Percentiles rank a stretch among this genome's conserved stretches.
These are phyloP conservation scores for Radopholus similis DNA, from an alignment of 1,140 invertebrate genomes.

Conservation along the genomic window DNA sequence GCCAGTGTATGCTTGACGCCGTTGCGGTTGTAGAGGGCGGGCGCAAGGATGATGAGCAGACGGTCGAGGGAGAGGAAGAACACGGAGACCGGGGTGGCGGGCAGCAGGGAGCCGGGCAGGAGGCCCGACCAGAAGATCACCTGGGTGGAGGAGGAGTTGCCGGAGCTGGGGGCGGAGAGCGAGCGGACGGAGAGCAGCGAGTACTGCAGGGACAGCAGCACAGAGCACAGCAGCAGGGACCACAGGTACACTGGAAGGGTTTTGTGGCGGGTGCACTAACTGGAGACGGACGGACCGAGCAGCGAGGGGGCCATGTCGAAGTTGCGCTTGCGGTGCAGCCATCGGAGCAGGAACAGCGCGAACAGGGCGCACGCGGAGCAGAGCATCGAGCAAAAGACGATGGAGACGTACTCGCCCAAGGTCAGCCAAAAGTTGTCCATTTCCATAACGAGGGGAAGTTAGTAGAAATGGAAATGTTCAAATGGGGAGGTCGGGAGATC, in stretches of 20 bases:
- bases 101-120: constrained; percentile 9
- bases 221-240: not conserved
- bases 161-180: not conserved
- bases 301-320: not conserved
- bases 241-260: not conserved
- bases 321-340: not conserved
- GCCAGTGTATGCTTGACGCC: not conserved
- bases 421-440: not conserved
- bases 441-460: too few relatives aligned
- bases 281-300: not conserved
- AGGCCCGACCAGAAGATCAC: constrained; percentile 23
- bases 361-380: not conserved
- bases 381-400: not conserved
- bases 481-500: too few relatives aligned
- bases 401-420: not conserved
- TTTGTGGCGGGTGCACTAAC: not conserved
- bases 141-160: not conserved
- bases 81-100: constrained; percentile 12
- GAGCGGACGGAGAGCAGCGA: not conserved
- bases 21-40: constrained; percentile 1
- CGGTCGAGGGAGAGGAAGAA: constrained; percentile 20
- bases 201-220: not conserved
- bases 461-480: too few relatives aligned
- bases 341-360: not conserved
- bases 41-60: constrained; percentile 11